Evolutionary conservation across 2,113 vertebrate species (phyloP), one percentile per base, ranked within the genome.

Genomic region (Morone chrysops): DNA sequence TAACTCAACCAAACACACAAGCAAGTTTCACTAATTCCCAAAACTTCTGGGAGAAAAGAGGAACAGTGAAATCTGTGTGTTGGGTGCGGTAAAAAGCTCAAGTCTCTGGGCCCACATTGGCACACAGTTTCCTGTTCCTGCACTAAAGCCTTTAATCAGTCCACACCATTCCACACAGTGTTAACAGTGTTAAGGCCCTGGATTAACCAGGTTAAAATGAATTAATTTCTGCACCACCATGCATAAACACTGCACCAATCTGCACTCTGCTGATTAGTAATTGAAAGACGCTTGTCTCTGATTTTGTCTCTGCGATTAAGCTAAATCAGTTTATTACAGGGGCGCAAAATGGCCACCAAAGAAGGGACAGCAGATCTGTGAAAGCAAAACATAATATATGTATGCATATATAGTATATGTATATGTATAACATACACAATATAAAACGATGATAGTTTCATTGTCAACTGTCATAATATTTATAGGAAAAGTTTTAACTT

Each of bases 231-330:
- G 73, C 78, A 78, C 40, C 57, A 60, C 38, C 87, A 90, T 91
- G 90, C 90, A 84, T 36, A 2, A 84, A 90, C 59, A 85, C 87
- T 25, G 72, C 78, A 41, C 70, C 83, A 86, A 69, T 63, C 54
- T n/a, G 73, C 76, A 76, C 61, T 82, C 80, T 61, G 71, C 75
- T 54, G 73, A 83, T 90, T 88, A 90, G 88, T 75, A 57, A 63
- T 8, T 41, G 56, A 75, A 65, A 71, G 31, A 66, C 68, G 65
- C 38, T 53, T 54, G 8, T 31, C 70, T 59, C 53, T 53, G 73
- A 74, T 67, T 78, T 61, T 59, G 47, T 47, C 16, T 67, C 40
- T 25, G 17, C 0, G 3, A 53, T 48, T 57, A 61, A 53, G 71
- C 69, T 10, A 50, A 62, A 65, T 71, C 45, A 65, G 20, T 57